These are phyloP conservation scores for Eretmochelys imbricata DNA, from an alignment of 2,113 vertebrate genomes.

Conservation along the genomic window DNA sequence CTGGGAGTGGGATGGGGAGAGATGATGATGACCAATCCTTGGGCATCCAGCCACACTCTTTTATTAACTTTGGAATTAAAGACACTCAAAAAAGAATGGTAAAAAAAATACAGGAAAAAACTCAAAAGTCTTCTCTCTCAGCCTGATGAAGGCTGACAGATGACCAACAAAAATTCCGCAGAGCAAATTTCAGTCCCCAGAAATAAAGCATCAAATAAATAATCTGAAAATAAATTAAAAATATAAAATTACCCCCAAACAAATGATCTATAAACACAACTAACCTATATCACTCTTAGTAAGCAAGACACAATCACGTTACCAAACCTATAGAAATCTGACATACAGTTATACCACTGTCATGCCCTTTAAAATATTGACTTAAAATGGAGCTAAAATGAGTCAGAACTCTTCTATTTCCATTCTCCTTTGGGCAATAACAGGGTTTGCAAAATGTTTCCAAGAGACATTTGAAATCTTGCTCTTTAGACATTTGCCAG, in stretches of 20 bases:
- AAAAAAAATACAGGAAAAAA: not conserved
- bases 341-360: not conserved
- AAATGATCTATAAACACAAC: not conserved
- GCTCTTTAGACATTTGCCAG: slow-evolving; percentile 22
- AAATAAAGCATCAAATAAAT: not conserved
- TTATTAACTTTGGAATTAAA: not conserved
- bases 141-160: not conserved
- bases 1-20: not conserved
- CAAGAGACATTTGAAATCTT: slow-evolving; percentile 19
- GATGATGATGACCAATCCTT: not conserved
- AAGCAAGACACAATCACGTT: not conserved
- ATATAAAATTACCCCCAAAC: not conserved
- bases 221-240: not conserved
- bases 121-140: not conserved
- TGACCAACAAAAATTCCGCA: not conserved
- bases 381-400: not conserved
- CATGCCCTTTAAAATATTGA: not conserved
- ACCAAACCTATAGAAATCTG: not conserved
- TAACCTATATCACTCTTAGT: not conserved
- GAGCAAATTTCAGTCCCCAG: not conserved
- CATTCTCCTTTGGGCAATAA: not conserved
- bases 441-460: slow-evolving; percentile 17
- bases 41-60: not conserved
- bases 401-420: not conserved
- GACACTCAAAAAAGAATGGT: not conserved